Percentiles rank a stretch among this genome's conserved stretches.
Conservation (phyloP, 1,140 invertebrate genomes). For the Heliconius nattereri region DNA sequence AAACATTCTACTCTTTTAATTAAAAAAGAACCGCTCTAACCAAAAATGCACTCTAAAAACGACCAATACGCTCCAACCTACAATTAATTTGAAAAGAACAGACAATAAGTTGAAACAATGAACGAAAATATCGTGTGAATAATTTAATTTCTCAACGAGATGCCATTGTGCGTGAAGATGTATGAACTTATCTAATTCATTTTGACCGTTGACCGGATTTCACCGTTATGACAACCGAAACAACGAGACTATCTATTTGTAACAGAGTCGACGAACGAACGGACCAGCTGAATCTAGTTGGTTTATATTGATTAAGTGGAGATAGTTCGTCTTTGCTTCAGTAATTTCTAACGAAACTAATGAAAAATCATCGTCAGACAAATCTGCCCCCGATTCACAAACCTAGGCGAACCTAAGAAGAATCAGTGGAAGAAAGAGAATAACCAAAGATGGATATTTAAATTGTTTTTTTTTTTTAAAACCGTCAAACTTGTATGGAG, state of each 20-base stretch:
- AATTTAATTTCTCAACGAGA: slow-evolving; percentile 38
- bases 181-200: slow-evolving; percentile 37
- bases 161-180: slow-evolving; percentile 36
- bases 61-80: neutral
- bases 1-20: neutral
- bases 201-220: slow-evolving; percentile 36
- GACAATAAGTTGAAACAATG: slow-evolving; percentile 25
- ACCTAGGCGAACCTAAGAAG: no score
- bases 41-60: neutral
- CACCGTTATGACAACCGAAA: slow-evolving; percentile 38
- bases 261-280: neutral
- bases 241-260: slow-evolving; percentile 5
- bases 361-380: no score
- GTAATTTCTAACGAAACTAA: neutral
- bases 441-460: no score
- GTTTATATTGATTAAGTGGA: neutral
- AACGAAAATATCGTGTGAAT: slow-evolving; percentile 37
- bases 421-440: no score
- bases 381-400: no score
- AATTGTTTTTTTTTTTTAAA: no score
- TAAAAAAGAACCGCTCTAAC: neutral
- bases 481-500: no score
- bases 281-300: neutral
- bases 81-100: neutral
- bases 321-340: neutral